Evolutionary conservation across 2,888 invertebrate species (phyloP), one percentile per base, ranked within the genome.

Genomic region (Protophormia terraenovae): DNA sequence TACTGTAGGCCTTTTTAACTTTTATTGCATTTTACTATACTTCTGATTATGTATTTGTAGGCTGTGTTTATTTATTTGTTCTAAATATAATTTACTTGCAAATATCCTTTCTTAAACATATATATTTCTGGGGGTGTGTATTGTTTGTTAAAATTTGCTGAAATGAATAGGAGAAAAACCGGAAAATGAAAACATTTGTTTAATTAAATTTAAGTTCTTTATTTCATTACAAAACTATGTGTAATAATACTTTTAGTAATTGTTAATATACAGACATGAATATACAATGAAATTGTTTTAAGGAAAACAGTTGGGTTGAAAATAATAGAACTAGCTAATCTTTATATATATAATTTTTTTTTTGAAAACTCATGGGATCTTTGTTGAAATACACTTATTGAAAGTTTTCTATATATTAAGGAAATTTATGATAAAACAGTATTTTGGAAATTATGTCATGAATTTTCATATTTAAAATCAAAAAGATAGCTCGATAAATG

Each of bases 191-290:
- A 73, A 73, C 45, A 32, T 60, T 60, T 73, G 41, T 45, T 72
- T 60, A 72, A 72, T 72, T 72, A 72, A 72, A 32, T 72, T 72
- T 19, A 45, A 72, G 10, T 41, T 29, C 19, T 32, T 53, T 47
- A 47, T 8, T 47, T 16, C 47, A 47, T 16, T 19, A 47, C 19
- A 47, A 47, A 47, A 47, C 16, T 16, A 47, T n/a, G n/a, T 32
- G n/a, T n/a, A 29, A 29, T 55, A 47, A 8, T 32, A 32, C 32
- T 14, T 38, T 38, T 38, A 14, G 38, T 38, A 14, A n/a, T 5
- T n/a, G n/a, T n/a, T n/a, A 41, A n/a, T 41, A 41, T n/a, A 41
- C 41, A n/a, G 3, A 41, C 0, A 5, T 3, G n/a, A 3, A n/a
- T 41, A 41, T 12, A 1, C n/a, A n/a, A n/a, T n/a, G n/a, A n/a